Base-by-base conservation (phyloP, 2,797 vertebrate species). In the Syngnathus acus region DNA sequence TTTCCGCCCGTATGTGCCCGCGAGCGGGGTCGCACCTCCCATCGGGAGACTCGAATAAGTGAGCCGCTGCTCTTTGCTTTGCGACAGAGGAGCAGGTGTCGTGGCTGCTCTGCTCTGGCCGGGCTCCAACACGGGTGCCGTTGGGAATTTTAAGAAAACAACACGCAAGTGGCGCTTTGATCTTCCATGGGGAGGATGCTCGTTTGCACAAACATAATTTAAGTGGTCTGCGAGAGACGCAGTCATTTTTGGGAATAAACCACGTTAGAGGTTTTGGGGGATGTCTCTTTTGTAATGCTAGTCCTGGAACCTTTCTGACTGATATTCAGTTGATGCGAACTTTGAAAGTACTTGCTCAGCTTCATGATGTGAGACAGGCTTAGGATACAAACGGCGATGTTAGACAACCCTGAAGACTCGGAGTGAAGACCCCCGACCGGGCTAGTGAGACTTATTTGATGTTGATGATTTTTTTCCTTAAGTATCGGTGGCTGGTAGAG, bases 21-120 rank as follows among this genome's bases (percentile, higher is more conserved):
- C 11, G 40, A 42, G 60, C 60, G 71, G 61, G 85, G 83, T 83
- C 68, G 62, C 39, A 54, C 71, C 73, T 78, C 77, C 83, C 72
- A 70, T 78, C 43, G 81, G 81, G 83, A 60, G 4, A 16, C n/a
- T 53, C 58, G 0, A 47, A 40, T 79, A 61, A 73, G 32, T 32
- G 73, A 78, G 67, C 69, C 63, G 5, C 45, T 51, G 73, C 78
- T 77, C 78, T 74, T 77, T n/a, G 70, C 38, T 79, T 61, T 61
- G 70, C 80, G 70, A 78, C 76, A 78, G 55, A 68, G 79, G 65
- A 65, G 13, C 16, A 51, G 70, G 68, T 72, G 75, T 78, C 63
- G 69, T 74, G 84, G 82, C 78, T 77, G 65, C 74, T 78, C 63
- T 71, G 66, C 32, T 32, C 32, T 32, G 32, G 32, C 32, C 32